Evolutionary conservation across 2,797 vertebrate species (phyloP).

Genomic region (Notoglanidium macrostoma): DNA sequence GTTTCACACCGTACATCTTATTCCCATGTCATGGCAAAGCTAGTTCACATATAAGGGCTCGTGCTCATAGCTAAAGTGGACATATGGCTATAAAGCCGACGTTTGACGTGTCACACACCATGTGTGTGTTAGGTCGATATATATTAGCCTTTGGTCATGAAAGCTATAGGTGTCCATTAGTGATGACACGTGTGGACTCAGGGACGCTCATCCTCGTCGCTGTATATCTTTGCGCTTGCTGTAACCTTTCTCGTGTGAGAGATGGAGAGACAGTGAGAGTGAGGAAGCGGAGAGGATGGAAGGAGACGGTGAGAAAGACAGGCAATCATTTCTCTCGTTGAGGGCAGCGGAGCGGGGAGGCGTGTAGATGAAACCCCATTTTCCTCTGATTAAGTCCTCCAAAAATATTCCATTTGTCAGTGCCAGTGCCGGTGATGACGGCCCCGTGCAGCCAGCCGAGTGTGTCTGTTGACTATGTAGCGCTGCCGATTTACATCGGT

Average conservation of each 20-base stretch:
- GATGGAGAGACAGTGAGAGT: slow-evolving; percentile 55
- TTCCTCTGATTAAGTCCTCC: slow-evolving; percentile 95
- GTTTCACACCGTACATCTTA: not conserved
- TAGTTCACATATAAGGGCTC: not conserved
- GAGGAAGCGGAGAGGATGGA: slow-evolving; percentile 59
- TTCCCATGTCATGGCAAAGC: not conserved
- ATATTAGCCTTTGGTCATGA: slow-evolving; percentile 39
- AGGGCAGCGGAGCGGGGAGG: slow-evolving; percentile 84
- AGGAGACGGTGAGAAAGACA: slow-evolving; percentile 69
- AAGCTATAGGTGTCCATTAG: slow-evolving; percentile 49
- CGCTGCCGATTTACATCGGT: slow-evolving; percentile 88
- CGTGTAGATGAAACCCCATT: slow-evolving; percentile 93
- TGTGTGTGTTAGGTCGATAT: not conserved
- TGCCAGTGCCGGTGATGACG: slow-evolving; percentile 82
- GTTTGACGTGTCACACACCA: not conserved
- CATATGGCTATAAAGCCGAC: not conserved
- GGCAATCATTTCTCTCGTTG: slow-evolving; percentile 88
- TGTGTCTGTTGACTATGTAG: slow-evolving; percentile 93
- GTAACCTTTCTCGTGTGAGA: slow-evolving; percentile 59
- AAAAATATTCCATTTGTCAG: slow-evolving; percentile 98
- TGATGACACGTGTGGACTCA: slow-evolving; percentile 39
- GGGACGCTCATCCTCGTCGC: slow-evolving; percentile 57
- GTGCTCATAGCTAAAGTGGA: not conserved
- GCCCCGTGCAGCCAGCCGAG: slow-evolving; percentile 79
- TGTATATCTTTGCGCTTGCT: slow-evolving; percentile 53